Percentiles rank a stretch among this genome's conserved stretches.
Conservation (phyloP, 2,888 invertebrate genomes). For the Proisotoma minuta region DNA sequence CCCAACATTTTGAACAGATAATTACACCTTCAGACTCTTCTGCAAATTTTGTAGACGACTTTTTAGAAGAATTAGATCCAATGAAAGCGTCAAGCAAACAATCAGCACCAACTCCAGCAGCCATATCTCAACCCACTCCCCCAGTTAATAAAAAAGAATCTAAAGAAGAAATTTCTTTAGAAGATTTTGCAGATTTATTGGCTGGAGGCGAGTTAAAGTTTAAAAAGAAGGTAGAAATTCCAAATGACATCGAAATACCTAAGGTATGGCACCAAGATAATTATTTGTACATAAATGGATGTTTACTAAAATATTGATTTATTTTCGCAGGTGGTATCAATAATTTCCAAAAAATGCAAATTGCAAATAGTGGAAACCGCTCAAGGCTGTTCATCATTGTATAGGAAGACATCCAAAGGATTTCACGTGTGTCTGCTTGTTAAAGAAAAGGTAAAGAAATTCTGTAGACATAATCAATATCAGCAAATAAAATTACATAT, state of each 20-base stretch:
- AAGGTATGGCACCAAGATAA: slow-evolving; percentile 13
- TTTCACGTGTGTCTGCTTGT: slow-evolving; percentile 20
- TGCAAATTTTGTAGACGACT: slow-evolving; percentile 20
- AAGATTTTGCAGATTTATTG: slow-evolving; percentile 18
- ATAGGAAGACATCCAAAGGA: slow-evolving; percentile 19
- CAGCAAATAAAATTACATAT: too few species aligned
- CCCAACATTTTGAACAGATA: not conserved
- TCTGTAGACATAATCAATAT: too few species aligned
- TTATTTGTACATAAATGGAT: not conserved
- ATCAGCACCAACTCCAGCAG: not conserved
- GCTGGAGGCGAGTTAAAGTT: slow-evolving; percentile 19
- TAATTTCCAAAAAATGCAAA: slow-evolving; percentile 22
- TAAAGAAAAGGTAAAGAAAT: slow-evolving; percentile 15
- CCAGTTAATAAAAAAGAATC: not conserved
- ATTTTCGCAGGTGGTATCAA: slow-evolving; percentile 15
- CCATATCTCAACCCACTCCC: not conserved
- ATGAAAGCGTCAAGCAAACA: slow-evolving; percentile 2
- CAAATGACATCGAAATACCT: slow-evolving; percentile 14
- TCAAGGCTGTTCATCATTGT: slow-evolving; percentile 18
- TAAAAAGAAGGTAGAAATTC: slow-evolving; percentile 16
- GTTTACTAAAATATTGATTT: not conserved
- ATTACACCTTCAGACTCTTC: not conserved
- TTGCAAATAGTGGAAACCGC: slow-evolving; percentile 15
- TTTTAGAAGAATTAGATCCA: slow-evolving; percentile 18
- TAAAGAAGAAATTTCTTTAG: slow-evolving; percentile 1